Base-by-base conservation (phyloP, 2,888 invertebrate species). In the Limnephilus auricula region DNA sequence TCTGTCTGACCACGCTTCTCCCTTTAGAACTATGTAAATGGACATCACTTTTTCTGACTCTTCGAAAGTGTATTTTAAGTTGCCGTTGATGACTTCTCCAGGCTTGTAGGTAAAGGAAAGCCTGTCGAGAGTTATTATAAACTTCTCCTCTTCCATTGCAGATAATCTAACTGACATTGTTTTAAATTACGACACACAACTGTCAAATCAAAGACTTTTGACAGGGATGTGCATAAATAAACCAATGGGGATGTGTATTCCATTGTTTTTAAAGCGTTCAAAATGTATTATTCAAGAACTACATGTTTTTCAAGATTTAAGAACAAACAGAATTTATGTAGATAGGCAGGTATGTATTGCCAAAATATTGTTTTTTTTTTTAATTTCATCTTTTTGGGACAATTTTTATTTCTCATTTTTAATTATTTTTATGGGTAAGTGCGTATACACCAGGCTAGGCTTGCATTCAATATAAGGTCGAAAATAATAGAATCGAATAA, bases 41-140 rank as follows among this genome's bases (percentile, higher is more conserved):
- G 30, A n/a, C 50, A 45, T 89, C 25, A 89, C 30, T 82, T 50
- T 89, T 15, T 89, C 89, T 45, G 30, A n/a, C 0, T n/a, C 40
- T 6, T 10, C 40, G 82, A 82, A 89, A 18, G 40, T n/a, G 50
- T 89, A 89, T 31, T 80, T 32, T 18, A 89, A 31, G 37, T 34
- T 50, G 5, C 89, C 89, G 13, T 45, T 40, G 15, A 89, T 45
- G 4, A 50, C 32, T 50, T 89, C 89, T 13, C 89, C 89, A 2
- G 89, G 89, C 2, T 32, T 45, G n/a, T 89, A 89, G 18, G 50
- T 82, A 1, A n/a, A 25, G 10, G 89, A 89, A 30, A 89, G 89
- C 31, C 45, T 89, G 50, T 89, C 89, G 32, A 89, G 79, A 0
- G 82, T 82, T 5, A 89, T 83, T 0, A 0, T 10, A 13, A 18